Conservation (phyloP, 2,113 vertebrate species). For the Onychorhynchus coronatus region DNA sequence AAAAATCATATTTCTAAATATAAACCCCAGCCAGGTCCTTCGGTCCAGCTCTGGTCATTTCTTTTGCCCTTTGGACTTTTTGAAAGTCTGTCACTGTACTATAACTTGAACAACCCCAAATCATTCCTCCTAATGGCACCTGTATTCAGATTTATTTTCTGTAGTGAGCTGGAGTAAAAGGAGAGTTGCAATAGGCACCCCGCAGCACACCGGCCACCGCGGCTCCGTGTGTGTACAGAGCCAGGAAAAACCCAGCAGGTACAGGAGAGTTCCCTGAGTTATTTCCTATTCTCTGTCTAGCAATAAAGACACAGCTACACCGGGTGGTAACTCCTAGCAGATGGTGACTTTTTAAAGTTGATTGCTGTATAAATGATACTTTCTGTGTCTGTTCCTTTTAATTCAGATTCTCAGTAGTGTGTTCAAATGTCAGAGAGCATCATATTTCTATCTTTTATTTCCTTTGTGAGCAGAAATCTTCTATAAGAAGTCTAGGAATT, state of each 20-base stretch:
- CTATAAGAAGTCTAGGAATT: conserved; percentile 18
- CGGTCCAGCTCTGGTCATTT: not conserved
- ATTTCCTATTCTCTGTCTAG: not conserved
- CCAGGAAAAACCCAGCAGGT: conserved; percentile 13
- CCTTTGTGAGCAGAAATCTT: conserved; percentile 45
- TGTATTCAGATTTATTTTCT: not conserved
- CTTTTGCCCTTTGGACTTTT: not conserved
- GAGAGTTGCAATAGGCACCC: not conserved
- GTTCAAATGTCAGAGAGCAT: conserved; percentile 38
- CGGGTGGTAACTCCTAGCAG: conserved; percentile 31
- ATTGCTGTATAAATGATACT: conserved; percentile 21
- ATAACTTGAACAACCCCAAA: not conserved
- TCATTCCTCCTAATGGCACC: not conserved
- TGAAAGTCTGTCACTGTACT: not conserved
- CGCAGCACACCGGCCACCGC: fast-evolving
- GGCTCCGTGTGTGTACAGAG: fast-evolving
- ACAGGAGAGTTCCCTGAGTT: not conserved
- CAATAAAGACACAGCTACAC: conserved; percentile 10
- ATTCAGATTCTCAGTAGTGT: not conserved
- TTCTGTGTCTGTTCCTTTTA: conserved; percentile 40
- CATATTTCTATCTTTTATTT: conserved; percentile 44
- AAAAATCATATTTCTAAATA: not conserved
- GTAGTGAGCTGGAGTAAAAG: not conserved
- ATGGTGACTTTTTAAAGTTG: conserved; percentile 48
- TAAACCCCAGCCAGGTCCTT: not conserved